Conservation (phyloP, 2,113 vertebrate species). For the Oreochromis spilurus region DNA sequence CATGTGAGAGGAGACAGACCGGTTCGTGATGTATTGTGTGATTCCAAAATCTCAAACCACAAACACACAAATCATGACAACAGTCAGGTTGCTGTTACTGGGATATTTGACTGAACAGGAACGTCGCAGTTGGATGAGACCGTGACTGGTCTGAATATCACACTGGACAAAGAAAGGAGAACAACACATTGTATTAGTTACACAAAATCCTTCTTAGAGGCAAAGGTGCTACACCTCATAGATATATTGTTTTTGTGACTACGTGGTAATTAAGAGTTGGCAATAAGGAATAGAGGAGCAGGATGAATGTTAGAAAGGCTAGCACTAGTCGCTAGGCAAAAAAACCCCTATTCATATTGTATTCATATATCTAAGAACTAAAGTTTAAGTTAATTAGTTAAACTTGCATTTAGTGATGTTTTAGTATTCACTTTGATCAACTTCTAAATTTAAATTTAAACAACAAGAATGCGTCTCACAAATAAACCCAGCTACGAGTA, state of each 20-base stretch:
- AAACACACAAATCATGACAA: conserved; percentile 9
- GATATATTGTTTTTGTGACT: background rate
- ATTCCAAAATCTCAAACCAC: background rate
- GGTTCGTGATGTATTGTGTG: background rate
- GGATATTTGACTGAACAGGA: background rate
- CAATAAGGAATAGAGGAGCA: background rate
- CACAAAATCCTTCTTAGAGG: conserved; percentile 17
- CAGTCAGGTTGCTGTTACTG: background rate
- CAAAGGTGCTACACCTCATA: background rate
- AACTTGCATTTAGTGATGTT: background rate
- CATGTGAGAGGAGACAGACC: background rate
- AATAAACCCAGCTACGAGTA: background rate
- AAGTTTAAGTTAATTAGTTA: background rate
- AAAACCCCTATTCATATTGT: background rate
- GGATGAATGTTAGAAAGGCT: background rate
- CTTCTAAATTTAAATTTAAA: background rate
- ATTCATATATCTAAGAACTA: background rate
- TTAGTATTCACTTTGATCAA: background rate
- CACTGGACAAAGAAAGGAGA: background rate
- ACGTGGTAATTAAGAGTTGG: background rate
- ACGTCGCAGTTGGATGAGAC: background rate
- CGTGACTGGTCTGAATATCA: background rate
- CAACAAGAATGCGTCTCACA: background rate
- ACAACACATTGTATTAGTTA: background rate
- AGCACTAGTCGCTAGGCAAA: background rate